phyloP scores from a whole-genome alignment of 2,888 invertebrate genomes.

The Cheilosia scutellata region DNA sequence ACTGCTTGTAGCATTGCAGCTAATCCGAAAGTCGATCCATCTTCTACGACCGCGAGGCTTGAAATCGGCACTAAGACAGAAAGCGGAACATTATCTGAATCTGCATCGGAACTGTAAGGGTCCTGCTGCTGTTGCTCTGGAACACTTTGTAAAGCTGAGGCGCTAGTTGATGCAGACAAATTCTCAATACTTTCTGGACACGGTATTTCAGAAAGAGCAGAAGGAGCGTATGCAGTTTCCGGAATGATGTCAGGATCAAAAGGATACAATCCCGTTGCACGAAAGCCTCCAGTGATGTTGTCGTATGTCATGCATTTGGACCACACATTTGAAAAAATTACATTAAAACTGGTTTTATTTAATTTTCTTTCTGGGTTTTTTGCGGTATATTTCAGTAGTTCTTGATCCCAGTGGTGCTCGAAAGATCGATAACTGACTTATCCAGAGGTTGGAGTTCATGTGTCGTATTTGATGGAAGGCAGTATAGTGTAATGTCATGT shows the following conservation, averaged over 20 bases:
- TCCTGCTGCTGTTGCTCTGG: constrained; percentile 17
- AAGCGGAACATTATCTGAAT: too few relatives aligned
- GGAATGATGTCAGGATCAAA: constrained; percentile 43
- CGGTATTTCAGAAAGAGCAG: constrained; percentile 21
- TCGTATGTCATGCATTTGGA: constrained; percentile 57
- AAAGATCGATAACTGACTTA: constrained; percentile 53
- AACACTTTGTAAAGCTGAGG: constrained; percentile 21
- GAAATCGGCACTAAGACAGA: too few relatives aligned
- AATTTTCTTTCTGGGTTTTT: constrained; percentile 41
- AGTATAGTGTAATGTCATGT: constrained; percentile 30
- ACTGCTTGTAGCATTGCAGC: constrained; percentile 40
- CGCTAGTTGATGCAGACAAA: constrained; percentile 26
- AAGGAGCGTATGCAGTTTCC: constrained; percentile 39
- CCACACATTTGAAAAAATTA: constrained; percentile 52
- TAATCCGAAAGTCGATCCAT: background rate
- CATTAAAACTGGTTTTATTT: constrained; percentile 49
- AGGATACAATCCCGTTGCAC: constrained; percentile 37
- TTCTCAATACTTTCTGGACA: constrained; percentile 6
- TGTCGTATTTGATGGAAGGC: constrained; percentile 45
- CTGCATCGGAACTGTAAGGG: constrained; percentile 20
- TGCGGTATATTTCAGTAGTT: constrained; percentile 28
- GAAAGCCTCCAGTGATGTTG: constrained; percentile 46
- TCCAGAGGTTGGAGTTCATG: constrained; percentile 48
- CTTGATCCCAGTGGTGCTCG: constrained; percentile 57
- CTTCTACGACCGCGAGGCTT: too few relatives aligned